Evolutionary conservation across 2,113 vertebrate species (phyloP), one percentile per base, ranked within the genome.

Genomic region (Sinocyclocheilus maitianheensis): DNA sequence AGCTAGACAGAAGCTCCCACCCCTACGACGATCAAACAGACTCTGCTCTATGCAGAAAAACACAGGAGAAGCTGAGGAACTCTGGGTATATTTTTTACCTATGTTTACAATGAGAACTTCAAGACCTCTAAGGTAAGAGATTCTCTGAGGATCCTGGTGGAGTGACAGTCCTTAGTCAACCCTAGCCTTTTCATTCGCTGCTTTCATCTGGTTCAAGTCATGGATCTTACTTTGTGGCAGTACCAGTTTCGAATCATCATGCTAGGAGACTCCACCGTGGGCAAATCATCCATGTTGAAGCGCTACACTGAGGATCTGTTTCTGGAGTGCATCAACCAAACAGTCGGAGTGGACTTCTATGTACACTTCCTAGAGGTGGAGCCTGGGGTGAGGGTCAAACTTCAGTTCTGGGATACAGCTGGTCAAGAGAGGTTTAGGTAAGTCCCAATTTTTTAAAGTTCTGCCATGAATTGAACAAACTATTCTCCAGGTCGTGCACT

Each of bases 381-480:
- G 85, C 94, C 94, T 0, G 94, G 95, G 0, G 91, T 96, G 26
- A 86, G 86, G 14, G 90, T 97, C 87, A 97, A 97, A 92, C 91
- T 97, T 86, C 96, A 98, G 91, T 97, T 97, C 91, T 98, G 97
- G 96, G 96, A 97, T 90, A 97, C 96, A 0, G 96, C 96, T 0
- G 97, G 96, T 3, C 96, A 97, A 90, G 96, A 97, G 88, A 91
- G 96, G 84, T 97, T 97, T 94, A 95, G 96, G 97, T 97, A 87
- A 93, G 87, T 60, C 53, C 18, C 6, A 40, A 2, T 0, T 48
- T 8, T 13, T 30, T 2, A 43, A 37, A 58, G 65, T 69, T 69
- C 65, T 37, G 10, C 7, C 67, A 69, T 69, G 30, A 18, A 9
- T 34, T 69, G 2, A 67, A 67, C 13, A 13, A 34, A 69, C 26